These are phyloP conservation scores for Pygoscelis adeliae DNA, from an alignment of 2,113 vertebrate genomes.

Conservation along the genomic window DNA sequence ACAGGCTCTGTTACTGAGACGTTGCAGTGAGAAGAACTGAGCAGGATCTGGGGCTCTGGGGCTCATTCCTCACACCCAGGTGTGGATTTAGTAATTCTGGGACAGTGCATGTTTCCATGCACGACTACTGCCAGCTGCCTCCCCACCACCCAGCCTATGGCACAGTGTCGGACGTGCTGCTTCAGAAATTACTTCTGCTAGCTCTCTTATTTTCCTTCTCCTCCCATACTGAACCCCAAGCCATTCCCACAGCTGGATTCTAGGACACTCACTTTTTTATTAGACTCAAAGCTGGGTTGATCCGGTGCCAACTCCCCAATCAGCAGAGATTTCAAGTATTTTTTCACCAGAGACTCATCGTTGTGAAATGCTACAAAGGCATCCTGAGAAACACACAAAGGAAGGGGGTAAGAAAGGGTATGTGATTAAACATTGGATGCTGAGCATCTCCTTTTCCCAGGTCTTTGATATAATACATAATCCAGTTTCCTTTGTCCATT, in stretches of 20 bases:
- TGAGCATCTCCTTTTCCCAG: background rate
- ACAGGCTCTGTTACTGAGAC: background rate
- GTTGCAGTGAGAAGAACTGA: background rate
- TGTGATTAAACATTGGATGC: accelerated
- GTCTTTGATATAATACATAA: background rate
- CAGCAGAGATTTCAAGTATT: conserved; percentile 76
- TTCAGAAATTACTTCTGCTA: background rate
- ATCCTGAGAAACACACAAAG: conserved; percentile 65
- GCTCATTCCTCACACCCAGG: background rate
- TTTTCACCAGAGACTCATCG: conserved; percentile 71
- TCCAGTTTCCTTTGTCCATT: background rate
- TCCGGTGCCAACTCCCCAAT: conserved; percentile 80
- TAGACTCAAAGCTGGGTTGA: conserved; percentile 78
- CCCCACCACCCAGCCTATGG: background rate
- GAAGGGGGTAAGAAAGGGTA: background rate
- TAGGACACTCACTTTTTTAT: conserved; percentile 76
- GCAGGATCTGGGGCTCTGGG: background rate
- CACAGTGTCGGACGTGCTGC: accelerated
- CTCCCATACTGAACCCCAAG: background rate
- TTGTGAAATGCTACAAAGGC: conserved; percentile 79
- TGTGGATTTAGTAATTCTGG: background rate
- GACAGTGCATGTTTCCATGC: background rate
- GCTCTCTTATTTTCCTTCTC: background rate
- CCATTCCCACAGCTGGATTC: background rate
- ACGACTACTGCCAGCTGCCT: background rate